Conservation (phyloP, 2,113 vertebrate genomes). For the Stegostoma tigrinum region DNA sequence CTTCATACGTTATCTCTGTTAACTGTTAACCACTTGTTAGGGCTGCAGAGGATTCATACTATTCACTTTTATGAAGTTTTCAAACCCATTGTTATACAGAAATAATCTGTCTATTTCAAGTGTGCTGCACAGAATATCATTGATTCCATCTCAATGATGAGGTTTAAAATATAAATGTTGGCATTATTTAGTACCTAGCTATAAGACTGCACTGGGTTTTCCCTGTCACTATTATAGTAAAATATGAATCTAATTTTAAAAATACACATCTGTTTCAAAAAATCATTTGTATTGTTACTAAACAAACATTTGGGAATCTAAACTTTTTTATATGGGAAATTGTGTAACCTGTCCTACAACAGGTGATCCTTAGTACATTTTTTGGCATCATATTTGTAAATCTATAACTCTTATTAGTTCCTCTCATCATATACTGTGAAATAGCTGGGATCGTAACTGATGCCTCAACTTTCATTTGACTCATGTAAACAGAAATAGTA, state of each 20-base stretch:
- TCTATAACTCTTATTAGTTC: not conserved
- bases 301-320: not conserved
- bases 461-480: not conserved
- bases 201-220: not conserved
- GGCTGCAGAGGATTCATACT: not conserved
- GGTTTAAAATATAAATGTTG: not conserved
- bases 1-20: not conserved
- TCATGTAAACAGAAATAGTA: not conserved
- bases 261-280: not conserved
- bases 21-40: too few relatives aligned
- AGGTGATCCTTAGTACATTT: not conserved
- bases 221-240: constrained; percentile 11
- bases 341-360: too few relatives aligned
- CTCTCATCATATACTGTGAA: not conserved
- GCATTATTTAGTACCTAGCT: constrained; percentile 16
- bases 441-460: not conserved
- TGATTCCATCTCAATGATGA: constrained; percentile 24
- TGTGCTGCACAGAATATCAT: not conserved
- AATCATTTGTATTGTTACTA: not conserved
- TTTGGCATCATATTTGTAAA: not conserved
- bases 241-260: not conserved
- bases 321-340: not conserved
- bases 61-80: constrained; percentile 12
- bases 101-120: not conserved
- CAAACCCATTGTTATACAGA: not conserved